These are phyloP conservation scores for Odontocolon sp. DNA, from an alignment of 2,888 invertebrate genomes.

Conservation along the genomic window DNA sequence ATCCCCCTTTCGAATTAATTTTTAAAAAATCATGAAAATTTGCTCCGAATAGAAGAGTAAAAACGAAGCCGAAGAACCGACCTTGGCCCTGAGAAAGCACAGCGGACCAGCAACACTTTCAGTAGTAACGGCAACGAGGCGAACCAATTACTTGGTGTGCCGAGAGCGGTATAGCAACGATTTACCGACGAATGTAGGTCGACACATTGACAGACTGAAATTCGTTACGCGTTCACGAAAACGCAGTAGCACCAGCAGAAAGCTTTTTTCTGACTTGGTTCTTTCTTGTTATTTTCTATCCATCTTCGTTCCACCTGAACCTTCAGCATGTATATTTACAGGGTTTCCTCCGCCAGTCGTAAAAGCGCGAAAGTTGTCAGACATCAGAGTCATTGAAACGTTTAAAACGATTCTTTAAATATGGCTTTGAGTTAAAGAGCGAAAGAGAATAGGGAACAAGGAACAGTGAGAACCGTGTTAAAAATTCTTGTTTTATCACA, in stretches of 20 bases:
- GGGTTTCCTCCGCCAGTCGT: background rate
- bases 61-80: no score
- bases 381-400: no score
- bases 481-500: slow-evolving; percentile 2
- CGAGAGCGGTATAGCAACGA: slow-evolving; percentile 11
- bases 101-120: no score
- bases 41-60: no score
- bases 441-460: background rate
- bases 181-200: slow-evolving; percentile 51
- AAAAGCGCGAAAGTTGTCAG: slow-evolving; percentile 14
- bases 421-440: no score
- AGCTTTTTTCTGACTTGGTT: slow-evolving; percentile 6
- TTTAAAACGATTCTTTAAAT: no score
- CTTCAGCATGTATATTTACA: background rate
- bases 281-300: background rate
- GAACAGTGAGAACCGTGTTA: background rate
- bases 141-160: no score
- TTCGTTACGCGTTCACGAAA: slow-evolving; percentile 30
- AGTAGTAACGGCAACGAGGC: no score
- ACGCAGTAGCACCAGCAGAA: slow-evolving; percentile 22
- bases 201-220: slow-evolving; percentile 47
- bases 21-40: no score
- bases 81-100: no score
- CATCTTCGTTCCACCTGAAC: background rate
- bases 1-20: no score